Evolutionary conservation across 2,888 invertebrate species (phyloP), one percentile per base, ranked within the genome.

Genomic region (Nemoura dubitans): DNA sequence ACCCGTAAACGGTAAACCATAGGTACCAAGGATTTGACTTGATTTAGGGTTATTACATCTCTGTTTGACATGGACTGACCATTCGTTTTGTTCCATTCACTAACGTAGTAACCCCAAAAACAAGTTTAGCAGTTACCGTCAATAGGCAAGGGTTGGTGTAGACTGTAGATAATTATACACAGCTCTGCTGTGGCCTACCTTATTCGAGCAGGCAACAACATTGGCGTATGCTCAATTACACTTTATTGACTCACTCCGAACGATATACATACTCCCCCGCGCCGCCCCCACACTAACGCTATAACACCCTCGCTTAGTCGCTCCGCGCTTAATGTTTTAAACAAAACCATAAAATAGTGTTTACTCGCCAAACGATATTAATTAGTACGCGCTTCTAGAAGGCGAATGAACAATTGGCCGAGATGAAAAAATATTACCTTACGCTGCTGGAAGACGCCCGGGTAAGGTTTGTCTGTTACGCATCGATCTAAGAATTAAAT

Each of bases 61-160:
- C 59, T 59, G 59, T 59, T 59, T 59, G 59, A 59, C 59, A 21
- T 59, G 59, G 59, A 59, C 59, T 59, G 59, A 59, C 59, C 59
- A 59, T 59, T 59, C 59, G 59, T 59, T 59, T 10, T 59, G 59
- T 59, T 59, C 21, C 59, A 59, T 59, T 7, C 59, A 7, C 10
- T 59, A 21, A 21, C 59, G 59, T 59, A 21, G 59, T 59, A 16
- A 36, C 36, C 36, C 36, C 10, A 36, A 36, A 59, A 59, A 14
- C 59, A 59, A 59, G 59, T 59, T 36, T 59, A 59, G 16, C 59
- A 10, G 59, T 59, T 59, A 59, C 59, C 59, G 59, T 59, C 59
- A 59, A 59, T 59, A 14, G 59, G 21, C 59, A 59, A 59, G 59
- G 59, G 59, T 59, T 59, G 59, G 59, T 14, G 59, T 10, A 21